A percentile compares a stretch with the other conserved stretches of the same genome.
phyloP scores from a whole-genome alignment of 2,113 vertebrate species.

The Notothenia rossii region DNA sequence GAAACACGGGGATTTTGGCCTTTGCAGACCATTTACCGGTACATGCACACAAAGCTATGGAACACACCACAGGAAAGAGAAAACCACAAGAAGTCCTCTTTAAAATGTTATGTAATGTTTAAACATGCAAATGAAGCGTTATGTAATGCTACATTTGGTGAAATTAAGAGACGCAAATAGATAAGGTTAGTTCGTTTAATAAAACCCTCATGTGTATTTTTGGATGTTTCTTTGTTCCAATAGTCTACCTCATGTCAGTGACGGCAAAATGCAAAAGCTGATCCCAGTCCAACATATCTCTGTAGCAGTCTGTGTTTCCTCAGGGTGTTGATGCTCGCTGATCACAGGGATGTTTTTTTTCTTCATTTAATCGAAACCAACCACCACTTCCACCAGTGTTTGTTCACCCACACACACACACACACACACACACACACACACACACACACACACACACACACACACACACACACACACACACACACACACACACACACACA shows the following conservation, averaged over 20 bases:
- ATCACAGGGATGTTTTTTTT: slow-evolving; percentile 36
- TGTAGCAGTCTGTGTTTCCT: slow-evolving; percentile 50
- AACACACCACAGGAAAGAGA: no score
- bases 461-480: background rate
- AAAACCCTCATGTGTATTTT: no score
- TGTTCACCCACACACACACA: background rate
- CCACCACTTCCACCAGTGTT: slow-evolving; percentile 21
- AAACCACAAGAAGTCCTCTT: no score
- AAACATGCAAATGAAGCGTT: no score
- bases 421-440: slow-evolving; percentile 15
- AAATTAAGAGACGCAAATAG: no score
- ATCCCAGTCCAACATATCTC: slow-evolving; percentile 66
- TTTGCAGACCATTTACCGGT: no score
- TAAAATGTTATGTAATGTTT: no score
- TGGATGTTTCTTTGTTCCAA: no score
- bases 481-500: slow-evolving; percentile 17
- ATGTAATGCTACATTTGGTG: no score
- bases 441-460: slow-evolving; percentile 5
- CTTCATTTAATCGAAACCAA: slow-evolving; percentile 48
- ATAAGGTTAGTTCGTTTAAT: no score
- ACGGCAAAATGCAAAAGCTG: slow-evolving; percentile 44
- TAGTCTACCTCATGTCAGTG: slow-evolving; percentile 22
- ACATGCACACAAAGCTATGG: no score
- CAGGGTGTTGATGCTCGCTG: slow-evolving; percentile 29
- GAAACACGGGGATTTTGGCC: no score